These are phyloP conservation scores for Zaprionus lineosus DNA, from an alignment of 2,888 invertebrate genomes.

Conservation along the genomic window DNA sequence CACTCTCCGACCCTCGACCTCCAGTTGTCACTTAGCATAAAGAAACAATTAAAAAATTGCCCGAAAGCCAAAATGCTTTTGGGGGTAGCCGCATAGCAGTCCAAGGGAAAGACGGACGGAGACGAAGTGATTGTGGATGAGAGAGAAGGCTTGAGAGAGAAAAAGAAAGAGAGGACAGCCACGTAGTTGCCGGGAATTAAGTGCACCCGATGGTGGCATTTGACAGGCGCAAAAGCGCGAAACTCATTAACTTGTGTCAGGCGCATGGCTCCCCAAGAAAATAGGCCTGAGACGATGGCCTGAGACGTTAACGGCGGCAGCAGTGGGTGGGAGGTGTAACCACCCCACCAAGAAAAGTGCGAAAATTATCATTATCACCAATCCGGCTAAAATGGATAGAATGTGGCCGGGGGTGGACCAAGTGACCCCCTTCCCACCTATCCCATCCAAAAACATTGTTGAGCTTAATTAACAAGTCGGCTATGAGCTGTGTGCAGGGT, in stretches of 20 bases:
- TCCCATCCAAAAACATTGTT: too few relatives aligned
- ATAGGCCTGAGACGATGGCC: not conserved
- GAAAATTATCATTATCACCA: conserved; percentile 81
- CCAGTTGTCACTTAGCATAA: conserved; percentile 78
- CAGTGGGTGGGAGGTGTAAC: not conserved
- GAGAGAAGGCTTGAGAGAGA: conserved; percentile 6
- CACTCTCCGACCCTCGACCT: too few relatives aligned
- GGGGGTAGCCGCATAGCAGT: conserved; percentile 77
- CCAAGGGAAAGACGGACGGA: conserved; percentile 18
- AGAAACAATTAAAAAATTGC: conserved; percentile 80
- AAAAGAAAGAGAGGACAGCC: conserved; percentile 20
- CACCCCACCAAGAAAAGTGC: conserved; percentile 61
- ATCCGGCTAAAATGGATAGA: conserved; percentile 44
- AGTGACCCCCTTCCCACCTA: too few relatives aligned
- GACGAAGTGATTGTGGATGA: not conserved
- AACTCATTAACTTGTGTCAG: conserved; percentile 77
- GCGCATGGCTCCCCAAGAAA: conserved; percentile 45
- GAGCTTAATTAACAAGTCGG: conserved; percentile 78
- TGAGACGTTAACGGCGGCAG: not conserved
- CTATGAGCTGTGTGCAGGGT: not conserved
- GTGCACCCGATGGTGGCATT: conserved; percentile 78
- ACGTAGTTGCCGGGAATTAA: conserved; percentile 46
- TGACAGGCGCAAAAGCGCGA: conserved; percentile 71
- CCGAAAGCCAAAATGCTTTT: conserved; percentile 70
- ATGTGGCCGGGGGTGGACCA: conserved; percentile 5